These are phyloP conservation scores for Ptychadena robeensis DNA, from an alignment of 2,797 vertebrate species.

Conservation along the genomic window DNA sequence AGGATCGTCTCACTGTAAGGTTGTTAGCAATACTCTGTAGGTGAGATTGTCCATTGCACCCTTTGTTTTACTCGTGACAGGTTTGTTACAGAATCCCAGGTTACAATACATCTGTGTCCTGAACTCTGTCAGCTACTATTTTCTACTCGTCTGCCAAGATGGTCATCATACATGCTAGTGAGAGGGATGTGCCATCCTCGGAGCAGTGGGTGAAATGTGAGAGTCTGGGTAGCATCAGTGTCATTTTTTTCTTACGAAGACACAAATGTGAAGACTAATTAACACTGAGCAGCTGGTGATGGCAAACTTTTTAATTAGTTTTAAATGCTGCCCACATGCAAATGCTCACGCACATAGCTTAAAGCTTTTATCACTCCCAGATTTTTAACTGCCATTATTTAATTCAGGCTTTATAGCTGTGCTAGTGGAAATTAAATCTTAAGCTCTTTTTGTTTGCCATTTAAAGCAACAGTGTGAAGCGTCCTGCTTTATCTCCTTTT, in stretches of 20 bases:
- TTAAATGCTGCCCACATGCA: conserved; percentile 60
- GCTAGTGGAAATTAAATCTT: conserved; percentile 42
- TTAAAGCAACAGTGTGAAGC: conserved; percentile 16
- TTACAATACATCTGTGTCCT: conserved; percentile 64
- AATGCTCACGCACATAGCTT: conserved; percentile 48
- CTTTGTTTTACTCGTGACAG: not conserved
- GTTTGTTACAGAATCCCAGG: conserved; percentile 86
- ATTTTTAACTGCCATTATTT: conserved; percentile 54
- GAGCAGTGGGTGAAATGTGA: conserved; percentile 45
- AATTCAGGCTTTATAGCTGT: conserved; percentile 49
- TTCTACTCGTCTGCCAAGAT: not conserved
- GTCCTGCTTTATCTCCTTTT: not conserved
- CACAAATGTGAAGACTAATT: conserved; percentile 57
- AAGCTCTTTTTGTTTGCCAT: conserved; percentile 24
- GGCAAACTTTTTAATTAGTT: conserved; percentile 62
- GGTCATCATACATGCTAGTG: not conserved
- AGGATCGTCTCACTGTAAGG: not conserved
- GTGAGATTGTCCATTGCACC: too few species aligned
- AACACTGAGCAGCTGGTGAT: conserved; percentile 59
- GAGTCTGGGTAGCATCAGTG: conserved; percentile 38
- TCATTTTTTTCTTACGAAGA: conserved; percentile 49
- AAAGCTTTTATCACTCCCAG: conserved; percentile 53
- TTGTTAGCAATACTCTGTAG: not conserved
- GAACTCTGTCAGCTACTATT: not conserved
- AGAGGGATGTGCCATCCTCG: conserved; percentile 7